Conservation (phyloP, 2,113 vertebrate species). For the Corythornis vintsioides region DNA sequence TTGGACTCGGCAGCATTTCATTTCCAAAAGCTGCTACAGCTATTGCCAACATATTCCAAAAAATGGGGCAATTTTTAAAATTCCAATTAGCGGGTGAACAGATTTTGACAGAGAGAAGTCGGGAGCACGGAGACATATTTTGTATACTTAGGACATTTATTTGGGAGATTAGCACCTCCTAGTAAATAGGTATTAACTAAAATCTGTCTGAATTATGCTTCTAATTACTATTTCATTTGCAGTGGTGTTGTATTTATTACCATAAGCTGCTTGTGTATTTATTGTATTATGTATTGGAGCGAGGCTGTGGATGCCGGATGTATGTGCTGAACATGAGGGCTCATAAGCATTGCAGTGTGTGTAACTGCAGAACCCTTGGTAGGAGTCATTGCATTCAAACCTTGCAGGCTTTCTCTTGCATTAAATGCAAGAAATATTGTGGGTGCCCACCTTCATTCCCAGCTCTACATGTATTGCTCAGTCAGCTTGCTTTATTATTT, state of each 20-base stretch:
- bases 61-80: background rate
- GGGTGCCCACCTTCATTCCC: background rate
- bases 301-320: background rate
- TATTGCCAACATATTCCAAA: background rate
- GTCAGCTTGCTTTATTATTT: background rate
- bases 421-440: background rate
- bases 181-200: conserved; percentile 62
- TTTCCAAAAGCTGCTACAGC: background rate
- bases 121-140: background rate
- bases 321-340: background rate
- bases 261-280: conserved; percentile 29
- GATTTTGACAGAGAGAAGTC: background rate
- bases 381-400: background rate
- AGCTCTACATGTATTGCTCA: background rate
- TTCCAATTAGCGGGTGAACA: background rate
- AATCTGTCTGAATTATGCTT: conserved; percentile 59
- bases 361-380: background rate
- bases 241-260: conserved; percentile 29
- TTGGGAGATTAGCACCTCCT: conserved; percentile 43
- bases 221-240: conserved; percentile 58
- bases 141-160: background rate
- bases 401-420: background rate
- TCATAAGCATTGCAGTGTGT: background rate
- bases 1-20: background rate
- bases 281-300: background rate